Conservation (phyloP, 1,140 invertebrate genomes). For the Lordiphosa stackelbergi region DNA sequence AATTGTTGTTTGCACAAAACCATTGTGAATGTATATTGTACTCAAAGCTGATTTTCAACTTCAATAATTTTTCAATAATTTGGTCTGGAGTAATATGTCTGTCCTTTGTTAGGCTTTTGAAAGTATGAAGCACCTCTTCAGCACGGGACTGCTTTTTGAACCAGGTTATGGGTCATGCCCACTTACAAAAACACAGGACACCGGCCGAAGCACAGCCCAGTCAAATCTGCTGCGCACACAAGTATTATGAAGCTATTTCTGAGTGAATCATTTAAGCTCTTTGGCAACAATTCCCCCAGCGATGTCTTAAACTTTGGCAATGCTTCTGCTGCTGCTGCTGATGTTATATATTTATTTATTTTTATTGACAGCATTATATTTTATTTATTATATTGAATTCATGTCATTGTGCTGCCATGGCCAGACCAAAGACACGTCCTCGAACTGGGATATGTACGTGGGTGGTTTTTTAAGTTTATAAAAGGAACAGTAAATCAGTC, state of each 20-base stretch:
- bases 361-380: slow-evolving; percentile 76
- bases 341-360: slow-evolving; percentile 69
- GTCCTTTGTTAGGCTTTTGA: no score
- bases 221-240: slow-evolving; percentile 60
- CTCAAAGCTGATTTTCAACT: no score
- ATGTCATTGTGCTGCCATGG: slow-evolving; percentile 72
- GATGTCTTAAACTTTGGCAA: slow-evolving; percentile 47
- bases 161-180: slow-evolving; percentile 13
- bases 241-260: slow-evolving; percentile 71
- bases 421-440: slow-evolving; percentile 29
- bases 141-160: no score
- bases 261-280: slow-evolving; percentile 65
- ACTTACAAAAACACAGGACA: not conserved
- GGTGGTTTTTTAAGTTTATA: not conserved
- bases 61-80: no score
- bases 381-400: slow-evolving; percentile 76
- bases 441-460: slow-evolving; percentile 9
- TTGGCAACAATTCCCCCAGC: slow-evolving; percentile 45
- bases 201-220: not conserved
- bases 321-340: slow-evolving; percentile 21
- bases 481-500: slow-evolving; percentile 17
- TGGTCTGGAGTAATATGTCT: no score
- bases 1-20: no score
- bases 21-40: no score
- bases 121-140: no score